Percentiles rank a stretch among this genome's conserved stretches.
phyloP scores from a whole-genome alignment of 2,797 vertebrate species.

The Eurystomus glaucurus region DNA sequence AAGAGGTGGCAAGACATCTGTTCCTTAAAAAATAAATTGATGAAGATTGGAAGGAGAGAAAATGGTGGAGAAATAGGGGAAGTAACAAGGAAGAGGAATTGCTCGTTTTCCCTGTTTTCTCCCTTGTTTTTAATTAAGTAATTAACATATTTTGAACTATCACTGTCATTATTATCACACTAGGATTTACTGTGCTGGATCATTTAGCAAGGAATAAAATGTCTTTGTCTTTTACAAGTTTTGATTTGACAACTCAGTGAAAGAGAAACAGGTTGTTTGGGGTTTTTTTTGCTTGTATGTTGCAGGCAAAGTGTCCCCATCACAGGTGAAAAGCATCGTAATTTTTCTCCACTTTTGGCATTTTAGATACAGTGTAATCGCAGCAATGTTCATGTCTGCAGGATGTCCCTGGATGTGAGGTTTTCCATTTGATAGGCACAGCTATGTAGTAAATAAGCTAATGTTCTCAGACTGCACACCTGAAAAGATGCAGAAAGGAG shows the following conservation, averaged over 20 bases:
- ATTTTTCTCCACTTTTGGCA: background rate
- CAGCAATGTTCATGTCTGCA: background rate
- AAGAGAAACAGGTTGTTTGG: background rate
- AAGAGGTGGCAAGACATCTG: background rate
- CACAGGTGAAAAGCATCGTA: background rate
- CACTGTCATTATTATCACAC: background rate
- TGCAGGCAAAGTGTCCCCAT: background rate
- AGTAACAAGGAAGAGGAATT: background rate
- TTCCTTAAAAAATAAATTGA: background rate
- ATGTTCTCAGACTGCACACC: background rate
- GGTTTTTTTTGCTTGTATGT: background rate
- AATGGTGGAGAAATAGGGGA: background rate
- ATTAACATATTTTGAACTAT: background rate
- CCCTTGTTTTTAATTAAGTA: background rate
- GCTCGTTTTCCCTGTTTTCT: background rate
- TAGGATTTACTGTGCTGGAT: background rate
- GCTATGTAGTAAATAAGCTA: background rate
- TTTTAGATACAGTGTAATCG: background rate
- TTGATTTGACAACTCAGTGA: background rate
- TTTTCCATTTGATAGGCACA: background rate
- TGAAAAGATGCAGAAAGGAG: constrained; percentile 25
- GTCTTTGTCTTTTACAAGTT: background rate
- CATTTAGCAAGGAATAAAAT: background rate
- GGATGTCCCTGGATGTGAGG: background rate
- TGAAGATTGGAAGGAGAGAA: background rate